A percentile compares a stretch with the other conserved stretches of the same genome.
Evolutionary conservation across 2,797 vertebrate genomes (phyloP).

Genomic region (Gymnoscopelus microlampas): DNA sequence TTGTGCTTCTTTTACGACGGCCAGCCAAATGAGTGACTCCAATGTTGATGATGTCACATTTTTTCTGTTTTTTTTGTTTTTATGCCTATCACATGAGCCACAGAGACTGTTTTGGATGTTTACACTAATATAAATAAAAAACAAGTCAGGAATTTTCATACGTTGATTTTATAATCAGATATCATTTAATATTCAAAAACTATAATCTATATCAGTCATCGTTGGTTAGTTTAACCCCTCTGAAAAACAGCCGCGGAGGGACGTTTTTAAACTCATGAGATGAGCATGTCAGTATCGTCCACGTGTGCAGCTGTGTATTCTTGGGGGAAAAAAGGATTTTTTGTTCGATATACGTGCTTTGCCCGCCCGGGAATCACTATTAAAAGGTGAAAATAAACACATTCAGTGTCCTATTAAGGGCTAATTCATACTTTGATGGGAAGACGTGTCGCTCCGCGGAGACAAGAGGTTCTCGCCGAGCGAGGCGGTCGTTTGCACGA

Average conservation of each 20-base stretch:
- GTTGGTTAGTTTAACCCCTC: slow-evolving; percentile 59
- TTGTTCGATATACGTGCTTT: slow-evolving; percentile 83
- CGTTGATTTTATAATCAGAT: slow-evolving; percentile 77
- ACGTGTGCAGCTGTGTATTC: slow-evolving; percentile 83
- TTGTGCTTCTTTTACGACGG: slow-evolving; percentile 50
- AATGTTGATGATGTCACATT: slow-evolving; percentile 33
- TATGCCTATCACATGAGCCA: slow-evolving; percentile 69
- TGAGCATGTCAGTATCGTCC: slow-evolving; percentile 86
- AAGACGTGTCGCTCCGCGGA: too few relatives aligned
- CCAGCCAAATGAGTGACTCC: slow-evolving; percentile 54
- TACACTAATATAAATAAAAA: slow-evolving; percentile 71
- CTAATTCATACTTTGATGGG: too few relatives aligned
- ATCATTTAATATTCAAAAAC: slow-evolving; percentile 69
- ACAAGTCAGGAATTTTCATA: slow-evolving; percentile 82
- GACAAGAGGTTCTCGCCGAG: too few relatives aligned
- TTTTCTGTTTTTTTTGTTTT: not conserved
- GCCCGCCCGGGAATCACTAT: slow-evolving; percentile 56
- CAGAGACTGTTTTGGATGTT: slow-evolving; percentile 82
- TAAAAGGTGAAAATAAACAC: slow-evolving; percentile 66
- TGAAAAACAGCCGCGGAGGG: slow-evolving; percentile 49
- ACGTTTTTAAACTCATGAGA: slow-evolving; percentile 71
- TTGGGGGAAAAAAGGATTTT: slow-evolving; percentile 74
- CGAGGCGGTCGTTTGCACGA: too few relatives aligned
- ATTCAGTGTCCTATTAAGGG: too few relatives aligned
- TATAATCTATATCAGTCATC: slow-evolving; percentile 63